A percentile compares a stretch with the other conserved stretches of the same genome.
phyloP scores from a whole-genome alignment of 2,888 invertebrate species.

The Caenorhabditis sp. region DNA sequence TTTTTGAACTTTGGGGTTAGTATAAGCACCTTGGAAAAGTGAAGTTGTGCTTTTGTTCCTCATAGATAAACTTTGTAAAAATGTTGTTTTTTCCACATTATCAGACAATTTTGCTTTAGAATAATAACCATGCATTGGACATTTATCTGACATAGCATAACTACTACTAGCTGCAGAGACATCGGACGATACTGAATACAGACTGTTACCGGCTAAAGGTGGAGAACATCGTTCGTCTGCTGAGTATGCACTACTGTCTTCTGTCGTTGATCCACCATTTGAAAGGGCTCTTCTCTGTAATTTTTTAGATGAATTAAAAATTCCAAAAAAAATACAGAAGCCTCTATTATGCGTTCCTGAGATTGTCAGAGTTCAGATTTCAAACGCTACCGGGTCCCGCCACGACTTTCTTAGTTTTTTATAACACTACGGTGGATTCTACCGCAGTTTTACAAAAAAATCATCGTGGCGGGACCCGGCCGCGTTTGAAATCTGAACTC shows the following conservation, averaged over 20 bases:
- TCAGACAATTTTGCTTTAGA: not conserved
- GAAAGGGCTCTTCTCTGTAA: slow-evolving; percentile 67
- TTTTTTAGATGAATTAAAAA: too few relatives aligned
- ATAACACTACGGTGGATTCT: too few relatives aligned
- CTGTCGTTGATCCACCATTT: slow-evolving; percentile 73
- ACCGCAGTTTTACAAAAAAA: too few relatives aligned
- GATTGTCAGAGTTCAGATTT: too few relatives aligned
- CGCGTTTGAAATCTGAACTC: slow-evolving; percentile 1
- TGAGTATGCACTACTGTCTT: slow-evolving; percentile 78
- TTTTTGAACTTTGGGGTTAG: slow-evolving; percentile 66
- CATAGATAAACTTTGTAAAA: slow-evolving; percentile 10
- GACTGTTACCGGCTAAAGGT: slow-evolving; percentile 59
- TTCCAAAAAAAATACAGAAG: too few relatives aligned
- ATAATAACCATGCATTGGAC: slow-evolving; percentile 53
- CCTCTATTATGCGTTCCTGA: too few relatives aligned
- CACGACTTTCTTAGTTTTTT: too few relatives aligned
- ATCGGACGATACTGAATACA: slow-evolving; percentile 32
- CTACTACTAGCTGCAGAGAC: not conserved
- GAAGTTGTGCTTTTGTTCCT: not conserved
- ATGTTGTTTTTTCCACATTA: not conserved
- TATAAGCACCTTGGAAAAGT: slow-evolving; percentile 58
- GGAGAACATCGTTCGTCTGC: slow-evolving; percentile 75
- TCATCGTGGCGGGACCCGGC: too few relatives aligned
- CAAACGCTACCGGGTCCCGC: not conserved
- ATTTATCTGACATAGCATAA: slow-evolving; percentile 22